phyloP scores from a whole-genome alignment of 2,888 invertebrate genomes.

The Frankliniella intonsa region DNA sequence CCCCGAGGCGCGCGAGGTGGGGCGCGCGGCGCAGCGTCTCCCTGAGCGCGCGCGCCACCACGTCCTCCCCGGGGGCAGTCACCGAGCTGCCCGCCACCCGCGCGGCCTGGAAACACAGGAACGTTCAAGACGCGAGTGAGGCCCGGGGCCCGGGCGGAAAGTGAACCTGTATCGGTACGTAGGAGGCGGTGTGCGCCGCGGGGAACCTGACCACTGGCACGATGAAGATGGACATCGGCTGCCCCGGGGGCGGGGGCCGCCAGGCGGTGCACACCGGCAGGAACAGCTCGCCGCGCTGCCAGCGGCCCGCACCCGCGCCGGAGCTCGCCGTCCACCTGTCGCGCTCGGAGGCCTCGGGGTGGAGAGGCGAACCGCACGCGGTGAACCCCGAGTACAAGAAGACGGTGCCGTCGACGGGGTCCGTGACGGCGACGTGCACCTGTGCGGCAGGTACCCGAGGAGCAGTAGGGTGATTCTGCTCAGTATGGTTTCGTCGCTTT shows the following conservation, averaged over 20 bases:
- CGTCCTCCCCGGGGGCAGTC: neutral
- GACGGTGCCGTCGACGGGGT: too few species aligned
- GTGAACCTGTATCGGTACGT: neutral
- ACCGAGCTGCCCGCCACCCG: neutral
- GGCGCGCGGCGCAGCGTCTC: neutral
- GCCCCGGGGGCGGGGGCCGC: neutral
- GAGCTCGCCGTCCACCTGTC: too few species aligned
- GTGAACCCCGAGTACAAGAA: too few species aligned
- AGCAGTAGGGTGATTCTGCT: too few species aligned
- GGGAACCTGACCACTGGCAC: neutral
- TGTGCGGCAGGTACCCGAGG: too few species aligned
- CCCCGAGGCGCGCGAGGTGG: neutral
- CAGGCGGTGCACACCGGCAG: neutral
- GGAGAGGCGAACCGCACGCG: too few species aligned
- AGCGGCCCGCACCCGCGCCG: too few species aligned
- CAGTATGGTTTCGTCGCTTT: too few species aligned
- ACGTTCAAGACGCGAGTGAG: neutral
- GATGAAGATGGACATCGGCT: neutral
- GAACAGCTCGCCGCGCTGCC: neutral
- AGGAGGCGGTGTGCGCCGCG: neutral
- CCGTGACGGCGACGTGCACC: too few species aligned
- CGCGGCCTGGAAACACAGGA: neutral
- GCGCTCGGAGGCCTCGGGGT: too few species aligned
- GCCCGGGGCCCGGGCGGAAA: neutral
- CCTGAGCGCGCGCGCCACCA: neutral